phyloP scores from a whole-genome alignment of 2,888 invertebrate species.

The Eubasilissa splendida region DNA sequence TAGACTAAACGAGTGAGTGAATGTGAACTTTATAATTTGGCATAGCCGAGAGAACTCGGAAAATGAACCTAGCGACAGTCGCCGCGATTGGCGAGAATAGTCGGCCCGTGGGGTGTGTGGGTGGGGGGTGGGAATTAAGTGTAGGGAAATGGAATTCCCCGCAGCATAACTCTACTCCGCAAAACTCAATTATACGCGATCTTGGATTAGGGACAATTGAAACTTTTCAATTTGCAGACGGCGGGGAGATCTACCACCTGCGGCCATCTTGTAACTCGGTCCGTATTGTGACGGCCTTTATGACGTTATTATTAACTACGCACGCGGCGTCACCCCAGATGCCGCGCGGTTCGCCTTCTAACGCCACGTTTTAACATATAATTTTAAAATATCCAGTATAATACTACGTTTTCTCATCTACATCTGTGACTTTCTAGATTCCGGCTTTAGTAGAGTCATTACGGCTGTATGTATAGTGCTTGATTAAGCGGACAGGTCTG shows the following conservation, averaged over 20 bases:
- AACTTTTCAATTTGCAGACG: constrained; percentile 54
- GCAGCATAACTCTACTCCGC: constrained; percentile 22
- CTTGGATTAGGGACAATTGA: constrained; percentile 50
- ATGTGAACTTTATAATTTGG: constrained; percentile 11
- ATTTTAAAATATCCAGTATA: no score
- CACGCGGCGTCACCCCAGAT: no score
- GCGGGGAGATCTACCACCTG: constrained; percentile 35
- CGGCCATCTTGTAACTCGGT: not conserved
- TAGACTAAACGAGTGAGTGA: not conserved
- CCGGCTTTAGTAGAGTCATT: no score
- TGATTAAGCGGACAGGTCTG: no score
- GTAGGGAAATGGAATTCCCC: constrained; percentile 13
- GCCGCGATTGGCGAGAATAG: constrained; percentile 12
- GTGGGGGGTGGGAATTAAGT: not conserved
- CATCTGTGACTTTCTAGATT: no score
- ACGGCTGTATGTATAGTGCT: no score
- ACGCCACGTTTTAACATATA: no score
- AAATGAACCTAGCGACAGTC: constrained; percentile 18
- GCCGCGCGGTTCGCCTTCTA: no score
- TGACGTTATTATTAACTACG: no score
- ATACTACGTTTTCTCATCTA: no score
- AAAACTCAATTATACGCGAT: constrained; percentile 54
- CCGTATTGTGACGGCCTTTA: not conserved
- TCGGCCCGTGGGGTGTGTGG: no score
- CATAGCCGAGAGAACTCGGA: not conserved